Percentiles rank a stretch among this genome's conserved stretches.
Evolutionary conservation across 1,140 invertebrate genomes (phyloP).

Genomic region (Drosophila athabasca): DNA sequence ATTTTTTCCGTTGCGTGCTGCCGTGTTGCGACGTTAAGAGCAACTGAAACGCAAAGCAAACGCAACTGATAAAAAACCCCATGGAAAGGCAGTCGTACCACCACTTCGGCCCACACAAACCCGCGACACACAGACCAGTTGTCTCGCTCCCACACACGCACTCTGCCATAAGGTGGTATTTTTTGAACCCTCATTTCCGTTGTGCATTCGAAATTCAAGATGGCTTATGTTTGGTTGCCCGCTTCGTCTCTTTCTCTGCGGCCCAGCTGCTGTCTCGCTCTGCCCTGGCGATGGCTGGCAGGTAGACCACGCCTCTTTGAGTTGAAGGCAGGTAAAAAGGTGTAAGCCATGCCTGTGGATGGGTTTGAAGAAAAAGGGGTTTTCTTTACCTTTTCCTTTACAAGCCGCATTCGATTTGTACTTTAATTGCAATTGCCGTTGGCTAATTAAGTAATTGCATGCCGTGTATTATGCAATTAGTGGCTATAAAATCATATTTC

Average conservation of each 20-base stretch:
- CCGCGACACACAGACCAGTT: constrained; percentile 7
- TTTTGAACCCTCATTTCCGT: constrained; percentile 74
- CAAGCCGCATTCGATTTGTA: constrained; percentile 66
- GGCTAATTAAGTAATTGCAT: constrained; percentile 77
- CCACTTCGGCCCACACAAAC: constrained; percentile 17
- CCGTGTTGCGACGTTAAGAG: constrained; percentile 63
- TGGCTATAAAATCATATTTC: constrained; percentile 69
- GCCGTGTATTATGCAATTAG: constrained; percentile 72
- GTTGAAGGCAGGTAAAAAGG: constrained; percentile 3
- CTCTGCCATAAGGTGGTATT: neutral
- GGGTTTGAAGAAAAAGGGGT: constrained; percentile 12
- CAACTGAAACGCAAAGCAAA: constrained; percentile 23
- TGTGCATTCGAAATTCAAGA: constrained; percentile 71
- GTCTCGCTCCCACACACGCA: constrained; percentile 44
- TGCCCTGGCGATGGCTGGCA: constrained; percentile 33
- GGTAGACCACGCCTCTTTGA: too few species aligned
- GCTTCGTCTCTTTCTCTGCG: too few species aligned
- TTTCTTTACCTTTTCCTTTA: constrained; percentile 59
- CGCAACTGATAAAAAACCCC: constrained; percentile 66
- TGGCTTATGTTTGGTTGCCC: constrained; percentile 52
- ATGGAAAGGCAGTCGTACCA: constrained; percentile 30
- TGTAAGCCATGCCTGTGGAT: constrained; percentile 10
- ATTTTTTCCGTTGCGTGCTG: constrained; percentile 47
- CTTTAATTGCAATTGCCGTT: constrained; percentile 71
- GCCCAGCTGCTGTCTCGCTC: constrained; percentile 13